Conservation (phyloP, 1,140 invertebrate genomes). For the Helicorthomorpha holstii region DNA sequence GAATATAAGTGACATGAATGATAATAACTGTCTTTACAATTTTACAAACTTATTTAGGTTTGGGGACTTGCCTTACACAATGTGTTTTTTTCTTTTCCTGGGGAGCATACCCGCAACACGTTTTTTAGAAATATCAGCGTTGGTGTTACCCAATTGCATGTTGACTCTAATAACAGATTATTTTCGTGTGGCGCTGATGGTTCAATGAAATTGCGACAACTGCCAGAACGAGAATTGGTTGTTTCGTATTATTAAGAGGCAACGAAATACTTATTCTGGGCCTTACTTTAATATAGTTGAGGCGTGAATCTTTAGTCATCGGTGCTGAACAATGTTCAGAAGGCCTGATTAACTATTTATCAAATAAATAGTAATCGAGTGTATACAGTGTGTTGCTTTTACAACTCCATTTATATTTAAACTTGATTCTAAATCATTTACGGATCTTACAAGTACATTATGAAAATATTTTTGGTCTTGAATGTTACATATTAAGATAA, state of each 20-base stretch:
- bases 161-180: constrained; percentile 66
- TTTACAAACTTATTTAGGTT: constrained; percentile 43
- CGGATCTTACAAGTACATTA: too few species aligned
- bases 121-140: constrained; percentile 84
- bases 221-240: constrained; percentile 45
- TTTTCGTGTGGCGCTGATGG: constrained; percentile 98
- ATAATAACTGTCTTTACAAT: not conserved
- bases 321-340: too few species aligned
- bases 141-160: constrained; percentile 84
- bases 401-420: too few species aligned
- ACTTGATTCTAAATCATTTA: too few species aligned
- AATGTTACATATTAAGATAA: too few species aligned
- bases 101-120: constrained; percentile 56
- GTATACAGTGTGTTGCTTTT: too few species aligned
- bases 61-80: constrained; percentile 78
- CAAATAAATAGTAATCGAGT: too few species aligned
- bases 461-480: too few species aligned
- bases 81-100: constrained; percentile 67
- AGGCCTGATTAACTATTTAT: too few species aligned
- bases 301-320: too few species aligned
- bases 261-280: too few species aligned
- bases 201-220: constrained; percentile 87
- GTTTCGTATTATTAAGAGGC: constrained; percentile 10
- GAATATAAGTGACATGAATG: not conserved
- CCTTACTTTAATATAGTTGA: too few species aligned